Conservation (phyloP, 2,797 vertebrate species). For the Phalanger gymnotis region DNA sequence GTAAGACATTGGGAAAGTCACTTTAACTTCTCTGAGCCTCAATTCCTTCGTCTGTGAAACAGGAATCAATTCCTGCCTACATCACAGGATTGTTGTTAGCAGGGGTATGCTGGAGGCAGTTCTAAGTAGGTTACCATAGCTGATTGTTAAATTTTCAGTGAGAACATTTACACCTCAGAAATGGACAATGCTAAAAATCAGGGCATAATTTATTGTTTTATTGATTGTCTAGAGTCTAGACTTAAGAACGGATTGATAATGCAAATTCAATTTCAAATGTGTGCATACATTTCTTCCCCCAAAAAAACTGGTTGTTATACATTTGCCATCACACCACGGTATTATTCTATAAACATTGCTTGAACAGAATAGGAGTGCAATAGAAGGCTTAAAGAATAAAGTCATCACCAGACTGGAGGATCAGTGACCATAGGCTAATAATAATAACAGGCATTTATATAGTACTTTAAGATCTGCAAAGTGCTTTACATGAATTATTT, state of each 20-base stretch:
- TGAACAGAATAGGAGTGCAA: not conserved
- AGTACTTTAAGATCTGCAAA: not conserved
- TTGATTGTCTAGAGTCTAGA: not conserved
- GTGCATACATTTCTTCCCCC: too few relatives aligned
- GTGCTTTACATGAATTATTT: not conserved
- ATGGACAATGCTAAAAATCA: not conserved
- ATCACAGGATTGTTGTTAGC: conserved; percentile 16
- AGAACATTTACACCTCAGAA: not conserved
- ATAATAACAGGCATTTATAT: not conserved
- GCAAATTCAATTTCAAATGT: not conserved
- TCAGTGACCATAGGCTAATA: not conserved
- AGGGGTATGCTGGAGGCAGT: not conserved
- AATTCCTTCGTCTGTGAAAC: conserved; percentile 7
- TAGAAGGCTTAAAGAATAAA: not conserved
- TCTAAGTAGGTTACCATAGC: not conserved
- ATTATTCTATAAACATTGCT: not conserved
- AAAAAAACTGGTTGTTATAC: not conserved
- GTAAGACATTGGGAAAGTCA: not conserved
- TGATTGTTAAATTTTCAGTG: not conserved
- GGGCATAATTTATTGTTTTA: not conserved
- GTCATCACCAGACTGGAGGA: not conserved
- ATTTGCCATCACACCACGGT: not conserved
- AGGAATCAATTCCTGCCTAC: conserved; percentile 28
- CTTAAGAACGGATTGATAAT: not conserved
- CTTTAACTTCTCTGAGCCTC: not conserved